Conservation (phyloP, 1,140 invertebrate genomes). For the Antheraea pernyi region DNA sequence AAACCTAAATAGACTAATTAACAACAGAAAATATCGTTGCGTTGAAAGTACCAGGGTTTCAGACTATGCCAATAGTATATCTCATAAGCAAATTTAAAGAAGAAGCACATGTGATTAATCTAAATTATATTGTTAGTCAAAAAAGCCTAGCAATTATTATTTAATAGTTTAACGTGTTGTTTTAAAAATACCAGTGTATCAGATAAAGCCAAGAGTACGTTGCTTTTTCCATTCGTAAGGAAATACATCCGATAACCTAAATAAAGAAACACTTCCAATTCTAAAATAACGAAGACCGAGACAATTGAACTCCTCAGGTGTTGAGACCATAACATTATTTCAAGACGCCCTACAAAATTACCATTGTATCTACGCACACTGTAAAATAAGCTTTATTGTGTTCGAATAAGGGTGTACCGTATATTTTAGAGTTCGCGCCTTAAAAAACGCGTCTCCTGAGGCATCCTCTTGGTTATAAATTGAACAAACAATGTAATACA, state of each 20-base stretch:
- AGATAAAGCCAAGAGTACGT: background rate
- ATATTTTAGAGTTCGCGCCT: background rate
- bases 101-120: too few relatives aligned
- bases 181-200: background rate
- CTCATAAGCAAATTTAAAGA: too few relatives aligned
- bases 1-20: too few relatives aligned
- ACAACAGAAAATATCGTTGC: too few relatives aligned
- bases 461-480: slow-evolving; percentile 42
- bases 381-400: slow-evolving; percentile 3
- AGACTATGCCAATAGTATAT: too few relatives aligned
- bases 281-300: slow-evolving; percentile 6
- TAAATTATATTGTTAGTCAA: too few relatives aligned
- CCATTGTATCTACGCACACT: background rate
- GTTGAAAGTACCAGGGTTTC: too few relatives aligned
- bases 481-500: slow-evolving; percentile 65
- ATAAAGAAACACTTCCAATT: slow-evolving; percentile 13
- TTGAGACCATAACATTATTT: slow-evolving; percentile 24
- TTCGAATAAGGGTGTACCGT: background rate
- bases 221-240: background rate
- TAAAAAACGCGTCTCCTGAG: slow-evolving; percentile 36
- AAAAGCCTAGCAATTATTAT: too few relatives aligned
- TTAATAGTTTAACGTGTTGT: too few relatives aligned
- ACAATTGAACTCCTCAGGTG: slow-evolving; percentile 24
- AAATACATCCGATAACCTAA: slow-evolving; percentile 4
- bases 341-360: slow-evolving; percentile 24